These are phyloP conservation scores for Microctenopoma steveboyesi DNA, from an alignment of 2,797 vertebrate species.

Conservation along the genomic window DNA sequence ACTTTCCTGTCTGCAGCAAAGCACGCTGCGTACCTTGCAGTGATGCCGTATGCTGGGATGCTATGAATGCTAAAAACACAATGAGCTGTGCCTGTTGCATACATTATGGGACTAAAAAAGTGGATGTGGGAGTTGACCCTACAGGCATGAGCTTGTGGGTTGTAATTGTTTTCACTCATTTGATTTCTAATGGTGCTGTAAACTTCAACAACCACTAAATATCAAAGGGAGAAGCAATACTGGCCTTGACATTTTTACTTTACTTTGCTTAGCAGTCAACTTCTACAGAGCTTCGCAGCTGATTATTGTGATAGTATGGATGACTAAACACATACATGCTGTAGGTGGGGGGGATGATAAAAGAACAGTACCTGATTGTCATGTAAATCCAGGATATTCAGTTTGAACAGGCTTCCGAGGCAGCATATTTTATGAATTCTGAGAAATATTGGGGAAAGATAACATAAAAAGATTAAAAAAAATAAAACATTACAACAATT, in stretches of 20 bases:
- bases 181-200: conserved; percentile 30
- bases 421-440: conserved; percentile 92
- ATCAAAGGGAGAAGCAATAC: neutral
- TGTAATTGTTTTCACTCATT: conserved; percentile 40
- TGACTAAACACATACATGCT: conserved; percentile 13
- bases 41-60: too few species aligned
- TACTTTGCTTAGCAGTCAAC: neutral
- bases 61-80: conserved; percentile 36
- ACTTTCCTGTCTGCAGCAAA: too few species aligned
- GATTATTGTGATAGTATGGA: neutral
- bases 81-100: conserved; percentile 53
- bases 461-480: neutral
- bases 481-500: neutral
- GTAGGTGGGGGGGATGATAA: neutral
- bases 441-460: conserved; percentile 30
- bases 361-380: conserved; percentile 91
- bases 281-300: conserved; percentile 17
- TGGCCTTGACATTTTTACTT: too few species aligned
- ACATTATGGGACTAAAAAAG: conserved; percentile 56
- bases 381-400: conserved; percentile 95
- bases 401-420: conserved; percentile 87
- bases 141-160: conserved; percentile 38
- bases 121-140: conserved; percentile 56
- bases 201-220: conserved; percentile 37
- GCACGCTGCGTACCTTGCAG: too few species aligned